Percentiles rank a stretch among this genome's conserved stretches.
These are phyloP conservation scores for Netelia virgata DNA, from an alignment of 2,888 invertebrate genomes.

Conservation along the genomic window DNA sequence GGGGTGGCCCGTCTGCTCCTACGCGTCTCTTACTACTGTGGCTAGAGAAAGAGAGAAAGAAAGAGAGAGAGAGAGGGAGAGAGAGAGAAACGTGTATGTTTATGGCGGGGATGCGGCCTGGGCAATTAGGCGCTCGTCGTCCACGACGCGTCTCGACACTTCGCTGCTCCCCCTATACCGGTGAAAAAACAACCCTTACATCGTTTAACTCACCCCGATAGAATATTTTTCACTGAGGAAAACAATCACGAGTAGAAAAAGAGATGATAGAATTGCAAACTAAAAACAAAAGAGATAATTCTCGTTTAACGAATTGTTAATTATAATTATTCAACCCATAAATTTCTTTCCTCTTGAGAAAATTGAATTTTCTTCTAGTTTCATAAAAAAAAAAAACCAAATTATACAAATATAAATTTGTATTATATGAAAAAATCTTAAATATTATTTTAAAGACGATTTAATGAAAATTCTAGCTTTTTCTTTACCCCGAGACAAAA, in stretches of 20 bases:
- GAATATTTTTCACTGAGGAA: slow-evolving; percentile 4
- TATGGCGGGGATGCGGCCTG: slow-evolving; percentile 68
- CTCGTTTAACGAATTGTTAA: neutral
- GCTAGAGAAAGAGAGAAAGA: slow-evolving; percentile 42
- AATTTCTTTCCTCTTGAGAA: too few species aligned
- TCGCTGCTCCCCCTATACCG: slow-evolving; percentile 30
- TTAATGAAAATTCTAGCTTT: neutral
- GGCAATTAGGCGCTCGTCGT: slow-evolving; percentile 79
- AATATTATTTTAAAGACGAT: too few species aligned
- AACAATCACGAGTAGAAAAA: neutral
- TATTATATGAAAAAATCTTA: too few species aligned
- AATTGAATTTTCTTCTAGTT: too few species aligned
- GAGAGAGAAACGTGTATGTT: slow-evolving; percentile 46
- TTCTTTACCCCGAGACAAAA: neutral
- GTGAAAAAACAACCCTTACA: slow-evolving; percentile 15
- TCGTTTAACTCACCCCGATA: slow-evolving; percentile 1
- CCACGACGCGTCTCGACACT: slow-evolving; percentile 60
- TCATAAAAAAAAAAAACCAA: too few species aligned
- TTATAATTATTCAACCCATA: neutral
- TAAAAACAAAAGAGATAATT: neutral
- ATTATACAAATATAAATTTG: too few species aligned
- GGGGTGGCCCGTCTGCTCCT: slow-evolving; percentile 28
- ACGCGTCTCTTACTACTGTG: slow-evolving; percentile 39
- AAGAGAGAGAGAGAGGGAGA: slow-evolving; percentile 40
- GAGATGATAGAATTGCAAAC: too few species aligned